Evolutionary conservation across 1,140 invertebrate species (phyloP).

Genomic region (Lasioglossum baleicum): DNA sequence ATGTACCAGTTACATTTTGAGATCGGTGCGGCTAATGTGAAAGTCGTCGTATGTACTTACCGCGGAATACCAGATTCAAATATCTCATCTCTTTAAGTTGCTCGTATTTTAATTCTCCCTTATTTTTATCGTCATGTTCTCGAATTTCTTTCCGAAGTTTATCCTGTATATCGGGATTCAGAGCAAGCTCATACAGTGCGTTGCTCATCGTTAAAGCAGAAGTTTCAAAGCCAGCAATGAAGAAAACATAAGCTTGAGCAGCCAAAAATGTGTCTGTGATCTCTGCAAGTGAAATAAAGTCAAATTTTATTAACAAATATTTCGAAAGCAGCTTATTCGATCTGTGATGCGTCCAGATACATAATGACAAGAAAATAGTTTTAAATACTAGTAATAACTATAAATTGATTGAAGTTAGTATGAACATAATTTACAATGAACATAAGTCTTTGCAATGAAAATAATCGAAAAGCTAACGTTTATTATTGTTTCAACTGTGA

Average conservation of each 20-base stretch:
- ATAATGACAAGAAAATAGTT: too few species aligned
- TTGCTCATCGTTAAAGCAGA: slow-evolving; percentile 79
- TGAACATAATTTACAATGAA: too few species aligned
- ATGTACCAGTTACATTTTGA: too few species aligned
- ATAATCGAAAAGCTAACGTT: too few species aligned
- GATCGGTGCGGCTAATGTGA: background rate
- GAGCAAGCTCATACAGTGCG: slow-evolving; percentile 78
- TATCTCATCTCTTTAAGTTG: slow-evolving; percentile 66
- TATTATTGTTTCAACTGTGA: too few species aligned
- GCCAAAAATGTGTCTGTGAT: slow-evolving; percentile 63
- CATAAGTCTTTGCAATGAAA: too few species aligned
- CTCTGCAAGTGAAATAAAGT: slow-evolving; percentile 49
- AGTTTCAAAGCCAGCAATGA: slow-evolving; percentile 82
- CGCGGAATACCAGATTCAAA: slow-evolving; percentile 64
- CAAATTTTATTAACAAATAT: too few species aligned
- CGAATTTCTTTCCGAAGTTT: slow-evolving; percentile 79
- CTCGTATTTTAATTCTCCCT: slow-evolving; percentile 62
- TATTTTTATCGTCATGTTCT: slow-evolving; percentile 46
- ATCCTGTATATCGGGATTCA: slow-evolving; percentile 79
- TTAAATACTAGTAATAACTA: too few species aligned
- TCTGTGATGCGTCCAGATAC: too few species aligned
- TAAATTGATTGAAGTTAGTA: too few species aligned
- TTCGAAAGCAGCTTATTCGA: too few species aligned
- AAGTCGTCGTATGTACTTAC: slow-evolving; percentile 36
- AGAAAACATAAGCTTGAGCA: slow-evolving; percentile 75